Evolutionary conservation across 2,113 vertebrate species (phyloP).

Genomic region (Seriola aureovittata): DNA sequence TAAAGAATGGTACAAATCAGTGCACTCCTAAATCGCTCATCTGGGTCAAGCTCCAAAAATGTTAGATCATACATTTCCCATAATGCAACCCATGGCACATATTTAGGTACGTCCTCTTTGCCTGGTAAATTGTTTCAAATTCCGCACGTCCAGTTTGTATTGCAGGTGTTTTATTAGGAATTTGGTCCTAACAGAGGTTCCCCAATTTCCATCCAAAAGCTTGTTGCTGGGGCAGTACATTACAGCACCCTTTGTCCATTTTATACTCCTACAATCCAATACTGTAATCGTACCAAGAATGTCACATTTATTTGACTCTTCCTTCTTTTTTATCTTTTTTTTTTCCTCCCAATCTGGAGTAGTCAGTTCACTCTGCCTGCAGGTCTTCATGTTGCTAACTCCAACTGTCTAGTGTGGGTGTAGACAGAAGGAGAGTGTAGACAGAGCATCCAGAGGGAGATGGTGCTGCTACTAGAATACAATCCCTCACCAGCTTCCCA

Average conservation of each 20-base stretch:
- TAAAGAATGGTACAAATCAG: background rate
- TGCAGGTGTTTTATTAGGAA: no score
- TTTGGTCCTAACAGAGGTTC: background rate
- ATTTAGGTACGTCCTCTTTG: background rate
- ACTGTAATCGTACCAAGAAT: no score
- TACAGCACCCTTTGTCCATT: background rate
- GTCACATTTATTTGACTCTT: background rate
- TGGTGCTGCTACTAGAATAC: background rate
- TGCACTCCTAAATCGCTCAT: background rate
- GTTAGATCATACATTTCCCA: background rate
- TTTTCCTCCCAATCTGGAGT: background rate
- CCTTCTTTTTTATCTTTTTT: background rate
- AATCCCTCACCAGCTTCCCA: slow-evolving; percentile 24
- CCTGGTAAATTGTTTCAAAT: background rate
- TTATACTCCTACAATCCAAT: background rate
- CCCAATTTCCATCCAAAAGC: background rate
- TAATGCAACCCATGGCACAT: background rate
- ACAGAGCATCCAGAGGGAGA: slow-evolving; percentile 18
- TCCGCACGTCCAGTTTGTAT: background rate
- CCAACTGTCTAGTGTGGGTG: slow-evolving; percentile 15
- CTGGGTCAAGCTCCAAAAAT: background rate
- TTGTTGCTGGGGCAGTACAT: background rate
- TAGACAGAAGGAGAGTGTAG: slow-evolving; percentile 5
- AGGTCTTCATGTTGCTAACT: slow-evolving; percentile 1
- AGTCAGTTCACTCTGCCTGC: background rate